Conservation (phyloP, 2,888 invertebrate species). For the Dendrolimus houi region DNA sequence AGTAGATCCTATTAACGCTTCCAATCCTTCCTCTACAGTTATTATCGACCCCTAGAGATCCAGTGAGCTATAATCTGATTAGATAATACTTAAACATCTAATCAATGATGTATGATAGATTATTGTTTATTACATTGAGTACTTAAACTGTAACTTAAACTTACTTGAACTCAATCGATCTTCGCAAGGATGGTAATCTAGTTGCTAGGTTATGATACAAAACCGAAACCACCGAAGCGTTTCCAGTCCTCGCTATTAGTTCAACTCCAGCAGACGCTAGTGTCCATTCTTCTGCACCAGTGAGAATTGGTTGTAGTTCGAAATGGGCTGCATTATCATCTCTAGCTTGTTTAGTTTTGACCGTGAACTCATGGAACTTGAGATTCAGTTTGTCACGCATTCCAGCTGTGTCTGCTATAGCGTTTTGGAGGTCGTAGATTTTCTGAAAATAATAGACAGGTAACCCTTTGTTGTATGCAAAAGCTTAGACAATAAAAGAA, state of each 20-base stretch:
- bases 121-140: no score
- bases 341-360: conserved; percentile 39
- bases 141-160: conserved; percentile 30
- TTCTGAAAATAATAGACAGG: conserved; percentile 36
- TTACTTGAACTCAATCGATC: conserved; percentile 78
- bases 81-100: no score
- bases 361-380: conserved; percentile 43
- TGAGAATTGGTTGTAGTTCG: conserved; percentile 29
- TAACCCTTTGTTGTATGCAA: not conserved
- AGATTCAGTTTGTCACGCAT: conserved; percentile 44
- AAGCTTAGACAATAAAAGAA: not conserved
- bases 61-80: no score
- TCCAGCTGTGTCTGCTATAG: conserved; percentile 45
- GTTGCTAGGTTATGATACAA: conserved; percentile 79
- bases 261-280: conserved; percentile 53
- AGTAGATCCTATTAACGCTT: no score
- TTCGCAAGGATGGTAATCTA: conserved; percentile 78
- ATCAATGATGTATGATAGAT: no score
- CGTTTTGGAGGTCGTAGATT: conserved; percentile 62
- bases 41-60: no score
- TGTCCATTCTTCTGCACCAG: conserved; percentile 44
- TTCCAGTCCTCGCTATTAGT: conserved; percentile 38
- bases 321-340: conserved; percentile 54
- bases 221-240: conserved; percentile 64
- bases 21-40: no score